Evolutionary conservation across 2,113 vertebrate genomes (phyloP), one percentile per base, ranked within the genome.

Genomic region (Carassius gibelio): DNA sequence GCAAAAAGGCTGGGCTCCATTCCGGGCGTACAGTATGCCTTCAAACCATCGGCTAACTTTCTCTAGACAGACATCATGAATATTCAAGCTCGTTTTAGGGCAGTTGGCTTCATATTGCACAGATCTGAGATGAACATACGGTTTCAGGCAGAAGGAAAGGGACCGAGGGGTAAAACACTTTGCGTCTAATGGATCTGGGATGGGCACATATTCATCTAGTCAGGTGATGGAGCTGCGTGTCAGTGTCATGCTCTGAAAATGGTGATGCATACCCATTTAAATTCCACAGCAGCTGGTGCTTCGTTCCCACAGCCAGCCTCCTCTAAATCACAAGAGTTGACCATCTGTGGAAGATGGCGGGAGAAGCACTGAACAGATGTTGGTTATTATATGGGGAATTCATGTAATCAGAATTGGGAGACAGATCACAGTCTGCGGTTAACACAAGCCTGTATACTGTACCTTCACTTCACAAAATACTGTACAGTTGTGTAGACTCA

Each of bases 361-460:
- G 72, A 74, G 74, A 87, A 91, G 74, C 71, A 38, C 69, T n/a
- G 30, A 92, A 69, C 92, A 93, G 92, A 93, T 92, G 93, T 86
- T 91, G 76, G 66, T 87, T 81, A 89, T 91, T 90, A 76, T 59
- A 92, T 85, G 74, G 68, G 66, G 82, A 80, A 81, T 91, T 87
- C 77, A 78, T 9, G 21, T 38, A 86, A 48, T 45, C 64, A 45
- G 57, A 23, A 66, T 0, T 50, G 84, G 50, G 75, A 87, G 81
- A 57, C 72, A 79, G 57, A 55, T 26, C 52, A 8, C 55, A 38
- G 80, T 72, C 81, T 14, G 55, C 59, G 15, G 75, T 75, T 84
- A 81, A 52, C 38, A 81, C 13, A 78, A 82, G 23, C 36, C 21
- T 61, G 19, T 81, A 45, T 76, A 50, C 64, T 79, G 75, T 55